Evolutionary conservation across 2,888 invertebrate species (phyloP).

Genomic region (Limnephilus lunatus): DNA sequence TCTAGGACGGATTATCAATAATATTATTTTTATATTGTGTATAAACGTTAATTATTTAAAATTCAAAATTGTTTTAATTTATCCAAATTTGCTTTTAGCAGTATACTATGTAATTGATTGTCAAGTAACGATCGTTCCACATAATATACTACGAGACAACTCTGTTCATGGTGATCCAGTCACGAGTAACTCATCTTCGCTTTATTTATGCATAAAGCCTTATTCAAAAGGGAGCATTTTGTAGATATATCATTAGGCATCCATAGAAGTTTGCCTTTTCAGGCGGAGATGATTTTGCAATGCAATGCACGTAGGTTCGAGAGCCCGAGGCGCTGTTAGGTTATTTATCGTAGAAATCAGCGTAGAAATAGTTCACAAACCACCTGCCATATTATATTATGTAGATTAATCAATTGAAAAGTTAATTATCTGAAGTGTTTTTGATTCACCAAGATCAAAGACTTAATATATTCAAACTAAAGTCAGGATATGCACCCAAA

Average conservation of each 20-base stretch:
- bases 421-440: neutral
- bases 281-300: constrained; percentile 12
- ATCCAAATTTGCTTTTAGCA: neutral
- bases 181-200: constrained; percentile 26
- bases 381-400: neutral
- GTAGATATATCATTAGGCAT: constrained; percentile 2
- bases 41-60: too few relatives aligned
- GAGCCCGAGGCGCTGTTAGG: neutral
- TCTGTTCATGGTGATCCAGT: neutral
- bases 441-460: neutral
- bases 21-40: too few relatives aligned
- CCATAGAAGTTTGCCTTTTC: neutral
- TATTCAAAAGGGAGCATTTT: constrained; percentile 29
- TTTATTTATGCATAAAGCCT: neutral
- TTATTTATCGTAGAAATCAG: neutral
- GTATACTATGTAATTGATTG: neutral
- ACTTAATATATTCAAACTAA: neutral
- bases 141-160: too few relatives aligned
- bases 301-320: neutral
- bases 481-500: too few relatives aligned
- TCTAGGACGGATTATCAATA: too few relatives aligned
- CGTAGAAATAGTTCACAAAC: neutral
- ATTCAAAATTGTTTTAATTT: too few relatives aligned
- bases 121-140: neutral
- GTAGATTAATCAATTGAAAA: neutral